Evolutionary conservation across 2,797 vertebrate genomes (phyloP).

Genomic region (Pseudochirops cupreus): DNA sequence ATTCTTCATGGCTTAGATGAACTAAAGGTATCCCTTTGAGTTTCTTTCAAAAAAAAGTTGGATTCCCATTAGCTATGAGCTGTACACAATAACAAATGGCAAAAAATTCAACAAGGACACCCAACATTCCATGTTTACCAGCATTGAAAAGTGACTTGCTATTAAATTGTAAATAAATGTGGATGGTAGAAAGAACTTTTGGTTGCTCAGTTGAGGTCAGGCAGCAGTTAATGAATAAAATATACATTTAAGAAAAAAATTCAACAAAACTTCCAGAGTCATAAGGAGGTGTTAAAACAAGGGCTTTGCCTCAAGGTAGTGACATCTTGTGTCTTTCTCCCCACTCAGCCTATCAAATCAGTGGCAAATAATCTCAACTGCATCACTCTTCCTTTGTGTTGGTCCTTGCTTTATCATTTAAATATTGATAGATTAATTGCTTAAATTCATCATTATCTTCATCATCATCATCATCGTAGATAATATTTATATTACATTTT

Average conservation of each 20-base stretch:
- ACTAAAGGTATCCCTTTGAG: background rate
- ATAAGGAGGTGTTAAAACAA: background rate
- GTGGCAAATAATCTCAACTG: background rate
- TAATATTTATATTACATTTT: background rate
- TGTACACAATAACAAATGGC: background rate
- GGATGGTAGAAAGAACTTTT: background rate
- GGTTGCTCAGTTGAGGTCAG: background rate
- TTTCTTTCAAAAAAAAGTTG: background rate
- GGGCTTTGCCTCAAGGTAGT: background rate
- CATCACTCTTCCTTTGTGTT: background rate
- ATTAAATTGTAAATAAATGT: background rate
- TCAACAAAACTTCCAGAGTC: background rate
- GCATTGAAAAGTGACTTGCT: background rate
- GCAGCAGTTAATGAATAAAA: background rate
- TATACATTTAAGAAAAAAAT: background rate
- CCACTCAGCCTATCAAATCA: background rate
- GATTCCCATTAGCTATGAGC: background rate
- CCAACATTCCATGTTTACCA: background rate
- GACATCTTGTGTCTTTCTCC: background rate
- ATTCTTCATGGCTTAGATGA: background rate
- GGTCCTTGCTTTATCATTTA: background rate
- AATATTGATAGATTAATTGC: background rate
- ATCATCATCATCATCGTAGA: background rate
- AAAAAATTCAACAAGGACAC: too few species aligned
- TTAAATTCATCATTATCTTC: background rate